Evolutionary conservation across 2,888 invertebrate genomes (phyloP).

Genomic region (Linyphia triangularis): DNA sequence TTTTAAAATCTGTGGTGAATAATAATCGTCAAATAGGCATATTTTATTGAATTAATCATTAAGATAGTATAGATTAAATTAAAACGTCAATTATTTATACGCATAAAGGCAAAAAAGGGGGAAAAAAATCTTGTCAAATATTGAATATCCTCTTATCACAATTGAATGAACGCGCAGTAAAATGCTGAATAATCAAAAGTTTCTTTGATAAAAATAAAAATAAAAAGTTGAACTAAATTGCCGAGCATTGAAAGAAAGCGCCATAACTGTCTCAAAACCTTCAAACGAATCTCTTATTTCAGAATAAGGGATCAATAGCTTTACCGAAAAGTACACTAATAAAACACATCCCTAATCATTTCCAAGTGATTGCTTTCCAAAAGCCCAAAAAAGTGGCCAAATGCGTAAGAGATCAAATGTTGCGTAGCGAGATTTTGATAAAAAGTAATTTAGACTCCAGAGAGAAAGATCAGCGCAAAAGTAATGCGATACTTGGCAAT

Average conservation of each 20-base stretch:
- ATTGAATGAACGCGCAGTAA: background rate
- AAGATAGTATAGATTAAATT: too few species aligned
- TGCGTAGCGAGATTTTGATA: conserved; percentile 27
- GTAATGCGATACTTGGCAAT: conserved; percentile 13
- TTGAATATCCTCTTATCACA: background rate
- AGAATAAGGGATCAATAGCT: conserved; percentile 44
- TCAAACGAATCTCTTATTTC: conserved; percentile 30
- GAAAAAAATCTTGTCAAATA: too few species aligned
- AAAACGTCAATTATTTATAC: too few species aligned
- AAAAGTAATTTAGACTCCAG: conserved; percentile 3
- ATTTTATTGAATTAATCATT: too few species aligned
- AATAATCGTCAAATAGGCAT: too few species aligned
- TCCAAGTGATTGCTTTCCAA: conserved; percentile 34
- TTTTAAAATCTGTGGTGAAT: too few species aligned
- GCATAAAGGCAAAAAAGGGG: too few species aligned
- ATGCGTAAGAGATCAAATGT: conserved; percentile 27
- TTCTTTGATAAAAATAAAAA: conserved; percentile 5
- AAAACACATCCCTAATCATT: conserved; percentile 48
- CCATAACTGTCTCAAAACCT: conserved; percentile 1
- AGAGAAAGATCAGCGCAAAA: background rate
- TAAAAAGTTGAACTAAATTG: background rate
- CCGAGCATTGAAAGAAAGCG: background rate
- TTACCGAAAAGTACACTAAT: conserved; percentile 43
- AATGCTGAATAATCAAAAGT: conserved; percentile 25
- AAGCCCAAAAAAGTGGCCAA: conserved; percentile 13